Evolutionary conservation across 1,140 invertebrate species (phyloP).

Genomic region (Trichomalopsis sarcophagae): DNA sequence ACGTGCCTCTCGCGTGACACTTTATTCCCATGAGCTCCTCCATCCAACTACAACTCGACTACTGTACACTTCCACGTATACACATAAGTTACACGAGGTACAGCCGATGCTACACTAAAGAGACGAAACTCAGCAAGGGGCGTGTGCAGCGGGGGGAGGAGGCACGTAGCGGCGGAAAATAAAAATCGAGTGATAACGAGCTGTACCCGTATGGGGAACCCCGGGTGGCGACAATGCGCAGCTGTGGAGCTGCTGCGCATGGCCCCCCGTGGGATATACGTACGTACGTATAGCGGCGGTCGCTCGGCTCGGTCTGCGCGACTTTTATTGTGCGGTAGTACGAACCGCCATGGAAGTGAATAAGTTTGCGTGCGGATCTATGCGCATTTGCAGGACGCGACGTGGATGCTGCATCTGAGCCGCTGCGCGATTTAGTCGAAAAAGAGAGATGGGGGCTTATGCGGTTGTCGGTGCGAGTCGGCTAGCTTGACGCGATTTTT

Average conservation of each 20-base stretch:
- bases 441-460: background rate
- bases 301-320: constrained; percentile 16
- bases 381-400: background rate
- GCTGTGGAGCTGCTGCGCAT: constrained; percentile 55
- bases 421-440: background rate
- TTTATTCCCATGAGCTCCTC: constrained; percentile 53
- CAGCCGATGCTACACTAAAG: background rate
- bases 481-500: background rate
- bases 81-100: background rate
- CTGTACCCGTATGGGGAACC: constrained; percentile 61
- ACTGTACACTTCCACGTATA: background rate
- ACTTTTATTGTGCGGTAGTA: constrained; percentile 41
- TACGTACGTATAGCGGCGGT: constrained; percentile 9
- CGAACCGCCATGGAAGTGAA: constrained; percentile 44
- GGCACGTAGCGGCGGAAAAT: background rate
- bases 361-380: background rate
- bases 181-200: constrained; percentile 70
- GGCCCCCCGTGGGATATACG: constrained; percentile 45
- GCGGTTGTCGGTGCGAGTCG: background rate
- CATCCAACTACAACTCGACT: background rate
- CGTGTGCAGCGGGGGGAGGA: constrained; percentile 54
- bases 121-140: constrained; percentile 15
- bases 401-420: background rate
- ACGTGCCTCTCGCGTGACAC: constrained; percentile 39
- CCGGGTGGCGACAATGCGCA: constrained; percentile 61